Conservation (phyloP, 2,797 vertebrate species). For the Rhinoraja longicauda region DNA sequence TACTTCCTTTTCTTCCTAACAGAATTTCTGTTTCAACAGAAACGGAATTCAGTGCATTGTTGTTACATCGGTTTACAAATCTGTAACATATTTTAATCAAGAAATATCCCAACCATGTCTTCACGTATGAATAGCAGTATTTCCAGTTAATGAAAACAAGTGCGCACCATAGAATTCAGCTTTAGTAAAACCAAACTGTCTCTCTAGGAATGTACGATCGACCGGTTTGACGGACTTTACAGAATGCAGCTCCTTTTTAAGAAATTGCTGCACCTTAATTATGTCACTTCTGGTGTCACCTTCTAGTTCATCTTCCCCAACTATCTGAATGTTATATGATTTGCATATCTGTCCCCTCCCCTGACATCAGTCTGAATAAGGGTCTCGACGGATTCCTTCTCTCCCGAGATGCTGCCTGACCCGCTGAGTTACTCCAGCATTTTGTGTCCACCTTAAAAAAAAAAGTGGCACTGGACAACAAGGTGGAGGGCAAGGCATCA, state of each 20-base stretch:
- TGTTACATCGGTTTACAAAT: background rate
- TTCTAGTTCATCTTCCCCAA: background rate
- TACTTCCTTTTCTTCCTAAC: background rate
- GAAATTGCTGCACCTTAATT: background rate
- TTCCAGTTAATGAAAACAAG: background rate
- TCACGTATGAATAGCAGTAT: background rate
- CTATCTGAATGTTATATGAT: background rate
- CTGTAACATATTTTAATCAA: background rate
- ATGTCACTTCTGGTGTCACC: background rate
- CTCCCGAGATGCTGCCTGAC: too few species aligned
- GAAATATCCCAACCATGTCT: background rate
- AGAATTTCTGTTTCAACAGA: background rate
- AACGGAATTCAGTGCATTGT: background rate
- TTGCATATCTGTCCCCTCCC: too few species aligned
- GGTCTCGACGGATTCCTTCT: too few species aligned
- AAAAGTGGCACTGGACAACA: too few species aligned
- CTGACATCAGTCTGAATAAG: too few species aligned
- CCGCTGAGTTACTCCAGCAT: too few species aligned
- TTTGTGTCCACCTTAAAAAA: too few species aligned
- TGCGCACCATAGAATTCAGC: background rate
- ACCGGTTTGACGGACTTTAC: background rate
- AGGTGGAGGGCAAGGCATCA: too few species aligned
- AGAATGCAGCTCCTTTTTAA: background rate
- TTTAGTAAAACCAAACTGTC: background rate
- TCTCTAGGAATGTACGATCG: background rate